Base-by-base conservation (phyloP, 2,888 invertebrate species). In the Stegana nigrithorax region DNA sequence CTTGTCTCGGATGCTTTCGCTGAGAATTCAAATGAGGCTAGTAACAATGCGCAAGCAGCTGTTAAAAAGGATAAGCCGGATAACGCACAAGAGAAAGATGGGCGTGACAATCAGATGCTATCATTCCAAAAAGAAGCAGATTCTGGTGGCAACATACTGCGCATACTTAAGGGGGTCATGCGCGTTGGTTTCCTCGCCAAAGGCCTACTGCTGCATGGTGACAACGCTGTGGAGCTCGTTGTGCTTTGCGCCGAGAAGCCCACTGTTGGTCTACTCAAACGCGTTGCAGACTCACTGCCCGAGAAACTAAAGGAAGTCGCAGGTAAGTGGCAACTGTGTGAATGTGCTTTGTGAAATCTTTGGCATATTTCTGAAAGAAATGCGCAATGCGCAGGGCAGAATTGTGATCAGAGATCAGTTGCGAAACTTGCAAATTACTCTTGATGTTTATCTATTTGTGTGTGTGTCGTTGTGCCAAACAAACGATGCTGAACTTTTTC, bases 171-270 rank as follows among this genome's bases (percentile, higher is more conserved):
- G 85, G 98, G 98, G 64, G 97, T 98, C 26, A 97, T 98, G 96
- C 91, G 98, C 68, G 97, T 98, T 50, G 97, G 97, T 59, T 92
- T 94, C 81, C 87, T 96, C 59, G 94, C 95, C 55, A 95, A 95
- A 83, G 86, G 96, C 42, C 89, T 98, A 66, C 88, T 98, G 78
- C 88, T 98, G 23, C 91, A 92, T 69, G 96, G 96, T 5, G 98
- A 98, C 87, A 91, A 91, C 67, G 90, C 91, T 80, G 96, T 98
- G 62, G 92, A 96, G 73, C 89, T 98, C 67, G 98, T 98, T 36
- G 96, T 98, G 60, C 88, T 98, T 62, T 98, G 97, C 86, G 93
- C 95, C 63, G 96, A 96, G 85, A 95, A 96, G 75, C 98, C 98
- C 64, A 97, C 97, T 59, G 85, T 91, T 82, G 91, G 93, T 55